Base-by-base conservation (phyloP, 2,888 invertebrate species). In the Watsonalla binaria region DNA sequence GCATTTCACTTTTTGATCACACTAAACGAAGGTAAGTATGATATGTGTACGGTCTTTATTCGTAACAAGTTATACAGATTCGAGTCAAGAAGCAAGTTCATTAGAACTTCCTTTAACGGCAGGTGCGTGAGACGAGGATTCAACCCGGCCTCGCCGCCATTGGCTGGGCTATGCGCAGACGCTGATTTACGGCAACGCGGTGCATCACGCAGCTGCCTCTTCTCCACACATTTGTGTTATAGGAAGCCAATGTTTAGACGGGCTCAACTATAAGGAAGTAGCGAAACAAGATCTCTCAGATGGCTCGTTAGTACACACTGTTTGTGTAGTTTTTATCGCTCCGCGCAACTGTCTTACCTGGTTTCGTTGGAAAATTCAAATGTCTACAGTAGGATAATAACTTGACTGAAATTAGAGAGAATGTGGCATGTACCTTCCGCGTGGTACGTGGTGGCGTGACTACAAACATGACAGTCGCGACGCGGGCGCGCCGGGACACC, bases 101-200 rank as follows among this genome's bases (percentile, higher is more conserved):
- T 81, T 81, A 78, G 72, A 76, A 65, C 84, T 86, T 87, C 88
- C 86, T 84, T 76, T 74, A 61, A 57, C 63, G 80, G 82, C 88
- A 88, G 88, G 87, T 88, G 88, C 82, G 72, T 74, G 73, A 70
- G 66, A 72, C 72, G 67, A 58, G 62, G 65, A 63, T 68, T 68
- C 66, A 65, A 63, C 66, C 65, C 57, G 59, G 72, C 62, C 70
- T 73, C 62, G 55, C 58, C 67, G 65, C 72, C 60, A 82, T 84
- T 82, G 78, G 81, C 64, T 54, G 70, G 55, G 46, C 57, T 63
- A 78, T 78, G 82, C 82, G 77, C 82, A 65, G 70, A 66, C 84
- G 80, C 76, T 70, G 83, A 82, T 84, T 81, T 83, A 82, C 74
- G 64, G 68, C 63, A 63, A 62, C 64, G 64, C 64, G 60, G 58